These are phyloP conservation scores for Leucophenga montana DNA, from an alignment of 2,888 invertebrate genomes.

Conservation along the genomic window DNA sequence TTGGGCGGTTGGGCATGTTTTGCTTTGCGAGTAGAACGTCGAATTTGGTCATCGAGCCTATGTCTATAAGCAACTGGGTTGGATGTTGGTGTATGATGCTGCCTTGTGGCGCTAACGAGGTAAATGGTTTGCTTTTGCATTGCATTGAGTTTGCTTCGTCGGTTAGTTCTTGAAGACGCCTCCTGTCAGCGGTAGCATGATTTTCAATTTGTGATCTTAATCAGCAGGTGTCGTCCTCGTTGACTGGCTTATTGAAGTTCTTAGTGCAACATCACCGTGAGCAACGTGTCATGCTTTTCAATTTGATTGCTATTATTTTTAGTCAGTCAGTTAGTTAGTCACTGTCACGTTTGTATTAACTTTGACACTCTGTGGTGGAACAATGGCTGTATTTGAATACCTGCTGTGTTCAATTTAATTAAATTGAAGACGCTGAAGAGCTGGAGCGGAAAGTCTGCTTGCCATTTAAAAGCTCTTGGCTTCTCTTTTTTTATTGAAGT, in stretches of 20 bases:
- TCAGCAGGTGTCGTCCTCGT: slow-evolving; percentile 66
- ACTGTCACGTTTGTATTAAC: slow-evolving; percentile 17
- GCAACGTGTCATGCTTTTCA: neutral
- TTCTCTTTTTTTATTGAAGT: too few relatives aligned
- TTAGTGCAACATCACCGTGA: neutral
- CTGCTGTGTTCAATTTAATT: slow-evolving; percentile 66
- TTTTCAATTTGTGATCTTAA: slow-evolving; percentile 70
- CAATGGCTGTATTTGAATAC: slow-evolving; percentile 34
- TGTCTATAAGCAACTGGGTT: too few relatives aligned
- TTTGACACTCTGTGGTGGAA: slow-evolving; percentile 2
- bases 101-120: neutral
- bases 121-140: slow-evolving; percentile 19
- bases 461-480: too few relatives aligned
- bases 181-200: slow-evolving; percentile 49
- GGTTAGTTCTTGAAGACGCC: too few relatives aligned
- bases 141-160: slow-evolving; percentile 1
- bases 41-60: slow-evolving; percentile 1
- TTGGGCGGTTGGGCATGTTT: too few relatives aligned
- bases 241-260: neutral
- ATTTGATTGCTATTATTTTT: neutral
- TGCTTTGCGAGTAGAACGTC: neutral
- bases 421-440: slow-evolving; percentile 59
- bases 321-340: neutral
- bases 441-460: slow-evolving; percentile 35
- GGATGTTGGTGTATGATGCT: neutral